These are phyloP conservation scores for Agapornis roseicollis DNA, from an alignment of 2,113 vertebrate genomes.

Conservation along the genomic window DNA sequence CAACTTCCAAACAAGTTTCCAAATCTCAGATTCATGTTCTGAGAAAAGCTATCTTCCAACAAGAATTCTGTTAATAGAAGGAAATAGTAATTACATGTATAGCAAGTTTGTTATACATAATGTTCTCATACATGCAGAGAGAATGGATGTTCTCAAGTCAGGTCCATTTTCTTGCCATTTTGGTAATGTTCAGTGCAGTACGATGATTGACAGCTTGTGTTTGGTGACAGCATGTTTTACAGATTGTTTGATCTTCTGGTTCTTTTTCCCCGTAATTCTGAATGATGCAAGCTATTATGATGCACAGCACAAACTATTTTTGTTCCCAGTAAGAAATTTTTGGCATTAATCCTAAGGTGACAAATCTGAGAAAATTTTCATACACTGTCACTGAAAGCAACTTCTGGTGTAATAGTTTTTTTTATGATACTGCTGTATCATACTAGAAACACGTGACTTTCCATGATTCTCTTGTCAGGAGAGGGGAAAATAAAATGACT, in stretches of 20 bases:
- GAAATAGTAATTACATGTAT: background rate
- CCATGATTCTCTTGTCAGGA: background rate
- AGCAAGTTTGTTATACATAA: background rate
- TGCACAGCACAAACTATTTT: background rate
- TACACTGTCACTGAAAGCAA: background rate
- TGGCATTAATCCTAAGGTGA: background rate
- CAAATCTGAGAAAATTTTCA: background rate
- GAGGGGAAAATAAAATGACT: background rate
- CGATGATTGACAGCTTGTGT: background rate
- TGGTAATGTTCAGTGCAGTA: background rate
- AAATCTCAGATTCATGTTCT: background rate
- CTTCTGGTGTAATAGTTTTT: background rate
- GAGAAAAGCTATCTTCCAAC: background rate
- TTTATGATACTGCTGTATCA: background rate
- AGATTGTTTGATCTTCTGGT: background rate
- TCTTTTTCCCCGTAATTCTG: background rate
- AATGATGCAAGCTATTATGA: background rate
- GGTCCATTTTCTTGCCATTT: background rate
- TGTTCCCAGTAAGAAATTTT: background rate
- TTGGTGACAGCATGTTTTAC: background rate
- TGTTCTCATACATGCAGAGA: background rate
- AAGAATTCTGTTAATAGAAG: background rate
- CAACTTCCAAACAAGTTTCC: background rate
- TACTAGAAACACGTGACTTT: background rate
- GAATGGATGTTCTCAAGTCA: background rate